Evolutionary conservation across 2,797 vertebrate genomes (phyloP).

Genomic region (Falco rusticolus): DNA sequence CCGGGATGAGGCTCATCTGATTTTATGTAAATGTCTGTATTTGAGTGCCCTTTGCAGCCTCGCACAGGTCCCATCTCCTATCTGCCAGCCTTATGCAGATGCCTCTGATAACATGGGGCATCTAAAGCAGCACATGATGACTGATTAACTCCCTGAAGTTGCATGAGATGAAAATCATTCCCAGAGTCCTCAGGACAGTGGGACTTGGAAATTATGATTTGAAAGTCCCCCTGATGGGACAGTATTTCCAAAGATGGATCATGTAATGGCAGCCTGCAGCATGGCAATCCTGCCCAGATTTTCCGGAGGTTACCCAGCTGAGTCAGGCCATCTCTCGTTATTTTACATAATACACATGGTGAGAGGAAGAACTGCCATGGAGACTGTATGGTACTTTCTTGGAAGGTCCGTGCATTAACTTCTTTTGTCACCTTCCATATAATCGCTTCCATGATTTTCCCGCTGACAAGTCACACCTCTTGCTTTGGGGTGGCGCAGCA

Average conservation of each 20-base stretch:
- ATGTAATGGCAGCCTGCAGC: not conserved
- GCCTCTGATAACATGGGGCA: not conserved
- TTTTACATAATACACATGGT: not conserved
- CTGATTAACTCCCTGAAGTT: not conserved
- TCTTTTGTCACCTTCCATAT: not conserved
- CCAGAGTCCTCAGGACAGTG: not conserved
- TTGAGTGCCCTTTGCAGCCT: not conserved
- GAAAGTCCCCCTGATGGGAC: not conserved
- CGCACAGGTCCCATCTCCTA: not conserved
- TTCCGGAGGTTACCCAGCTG: not conserved
- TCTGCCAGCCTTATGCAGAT: not conserved
- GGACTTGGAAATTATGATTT: not conserved
- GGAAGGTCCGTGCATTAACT: not conserved
- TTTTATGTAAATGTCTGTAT: not conserved
- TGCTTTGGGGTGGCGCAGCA: not conserved
- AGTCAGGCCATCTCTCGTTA: not conserved
- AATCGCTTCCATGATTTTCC: not conserved
- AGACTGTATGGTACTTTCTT: not conserved
- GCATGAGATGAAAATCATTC: not conserved
- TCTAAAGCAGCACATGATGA: not conserved
- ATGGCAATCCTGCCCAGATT: not conserved
- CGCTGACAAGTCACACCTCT: constrained; percentile 46
- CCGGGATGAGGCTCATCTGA: not conserved
- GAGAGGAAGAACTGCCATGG: not conserved
- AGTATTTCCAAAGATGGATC: not conserved